Evolutionary conservation across 2,888 invertebrate genomes (phyloP), one percentile per base, ranked within the genome.

Genomic region (Morpho achilles): DNA sequence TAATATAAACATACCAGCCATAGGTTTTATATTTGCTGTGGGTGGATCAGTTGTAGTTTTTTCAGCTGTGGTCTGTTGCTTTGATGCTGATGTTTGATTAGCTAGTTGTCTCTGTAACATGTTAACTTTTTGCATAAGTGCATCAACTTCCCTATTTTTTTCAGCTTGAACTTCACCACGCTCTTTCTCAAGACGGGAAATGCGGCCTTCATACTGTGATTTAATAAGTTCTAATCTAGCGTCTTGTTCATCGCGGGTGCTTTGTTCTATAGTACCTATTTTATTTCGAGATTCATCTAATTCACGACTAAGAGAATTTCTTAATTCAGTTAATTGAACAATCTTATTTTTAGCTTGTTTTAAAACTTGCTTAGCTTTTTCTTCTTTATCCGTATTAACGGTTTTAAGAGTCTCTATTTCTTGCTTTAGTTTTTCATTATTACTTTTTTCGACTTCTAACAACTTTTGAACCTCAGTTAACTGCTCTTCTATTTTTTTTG

Each of bases 11-110:
- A 80, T 91, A 70, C 96, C 96, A 3, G 98, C 96, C 95, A 98
- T 97, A 0, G 98, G 98, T 80, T 97, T 97, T 48, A 98, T 98
- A 77, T 98, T 98, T 6, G 98, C 98, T 0, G 97, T 98, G 0
- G 93, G 92, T 8, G 93, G 92, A 43, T 93, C 93, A 3, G 91
- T 89, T 8, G 91, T 90, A 3, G 91, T 82, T 72, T 93, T 93
- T 54, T 93, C 93, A 8, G 82, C 70, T 2, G 82, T 74, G 61
- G 92, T 82, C 73, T 93, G 85, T 69, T 93, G 91, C 63, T 95
- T 93, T 69, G 95, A 93, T 3, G 93, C 92, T 46, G 94, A 93
- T 22, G 96, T 92, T 74, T 95, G 95, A 50, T 92, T 92, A 5
- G 94, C 93, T 65, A 95, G 92, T 73, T 94, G 95, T 8, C 95